A percentile compares a stretch with the other conserved stretches of the same genome.
Evolutionary conservation across 2,888 invertebrate species (phyloP).

Genomic region (Aricia artaxerxes): DNA sequence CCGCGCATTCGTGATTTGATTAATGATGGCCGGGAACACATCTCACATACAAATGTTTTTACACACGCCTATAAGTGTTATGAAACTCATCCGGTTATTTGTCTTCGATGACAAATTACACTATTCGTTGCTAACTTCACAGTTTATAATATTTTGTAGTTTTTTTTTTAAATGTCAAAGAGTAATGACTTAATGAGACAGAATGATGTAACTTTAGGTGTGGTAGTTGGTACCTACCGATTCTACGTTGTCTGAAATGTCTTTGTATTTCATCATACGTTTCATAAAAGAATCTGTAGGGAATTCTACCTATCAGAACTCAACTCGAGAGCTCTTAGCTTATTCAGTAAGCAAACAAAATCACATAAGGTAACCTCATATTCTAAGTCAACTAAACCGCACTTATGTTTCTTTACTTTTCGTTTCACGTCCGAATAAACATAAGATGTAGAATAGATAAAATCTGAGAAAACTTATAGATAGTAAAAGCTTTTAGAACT

Average conservation of each 20-base stretch:
- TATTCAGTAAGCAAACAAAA: conserved; percentile 13
- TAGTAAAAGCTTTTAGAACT: not conserved
- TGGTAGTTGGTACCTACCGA: not conserved
- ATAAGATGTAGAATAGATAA: not conserved
- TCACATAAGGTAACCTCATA: conserved; percentile 19
- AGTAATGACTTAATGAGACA: not conserved
- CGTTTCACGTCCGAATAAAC: conserved; percentile 5
- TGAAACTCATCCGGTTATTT: conserved; percentile 32
- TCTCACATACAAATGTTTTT: conserved; percentile 51
- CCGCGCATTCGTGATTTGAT: conserved; percentile 73
- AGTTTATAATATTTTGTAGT: not conserved
- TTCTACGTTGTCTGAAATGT: not conserved
- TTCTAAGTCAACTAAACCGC: conserved; percentile 3
- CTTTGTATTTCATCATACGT: not conserved
- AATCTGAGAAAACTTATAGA: not conserved
- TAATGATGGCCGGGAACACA: conserved; percentile 51
- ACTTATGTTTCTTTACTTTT: conserved; percentile 7
- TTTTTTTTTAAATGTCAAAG: not conserved
- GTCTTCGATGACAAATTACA: not conserved
- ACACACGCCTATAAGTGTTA: conserved; percentile 49
- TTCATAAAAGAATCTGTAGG: not conserved
- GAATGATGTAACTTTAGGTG: not conserved
- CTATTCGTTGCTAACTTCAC: not conserved
- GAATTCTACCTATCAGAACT: not conserved
- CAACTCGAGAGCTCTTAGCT: conserved; percentile 2